Evolutionary conservation across 2,113 vertebrate species (phyloP), one percentile per base, ranked within the genome.

Genomic region (Eulemur rufifrons): DNA sequence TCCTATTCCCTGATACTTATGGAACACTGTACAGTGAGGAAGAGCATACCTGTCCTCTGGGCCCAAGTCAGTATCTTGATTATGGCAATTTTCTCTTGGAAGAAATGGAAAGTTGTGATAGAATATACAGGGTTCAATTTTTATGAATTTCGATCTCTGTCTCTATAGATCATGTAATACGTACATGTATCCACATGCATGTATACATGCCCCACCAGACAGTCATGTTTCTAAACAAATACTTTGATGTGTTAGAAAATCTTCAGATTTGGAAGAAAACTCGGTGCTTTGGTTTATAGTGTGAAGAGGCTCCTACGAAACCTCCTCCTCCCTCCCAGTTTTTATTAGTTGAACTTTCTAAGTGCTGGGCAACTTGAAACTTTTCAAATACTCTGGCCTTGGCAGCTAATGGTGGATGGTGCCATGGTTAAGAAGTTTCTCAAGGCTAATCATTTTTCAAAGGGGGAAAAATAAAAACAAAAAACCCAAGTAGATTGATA

Each of bases 401-500:
- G 81, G 73, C 66, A 89, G 71, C 96, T 89, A 91, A 89, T 93
- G 71, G 74, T 68, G 20, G 80, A 78, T 25, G 34, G 39, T 45
- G 13, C 86, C 80, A 64, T 91, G 86, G 64, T 95, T 89, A 91
- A 89, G 73, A 95, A 85, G 74, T 86, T 97, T 96, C 94, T 96
- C 89, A 94, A 97, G 96, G 91, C 93, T 91, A 96, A 95, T 95
- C 97, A 95, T 93, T 96, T 98, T 97, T 97, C 89, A 96, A 95
- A 94, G 84, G 45, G 89, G 76, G 81, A 23, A 71, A 95, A 94
- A 95, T 78, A 94, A 95, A 96, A 96, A 74, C 91, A 91, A 86
- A 97, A 95, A 97, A 88, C 12, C 61, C 94, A 89, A 95, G 98
- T 92, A 96, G 97, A 97, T 78, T 97, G 97, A 98, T 98, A 97